A percentile compares a stretch with the other conserved stretches of the same genome.
phyloP scores from a whole-genome alignment of 1,140 invertebrate genomes.

The Goniozus legneri region DNA sequence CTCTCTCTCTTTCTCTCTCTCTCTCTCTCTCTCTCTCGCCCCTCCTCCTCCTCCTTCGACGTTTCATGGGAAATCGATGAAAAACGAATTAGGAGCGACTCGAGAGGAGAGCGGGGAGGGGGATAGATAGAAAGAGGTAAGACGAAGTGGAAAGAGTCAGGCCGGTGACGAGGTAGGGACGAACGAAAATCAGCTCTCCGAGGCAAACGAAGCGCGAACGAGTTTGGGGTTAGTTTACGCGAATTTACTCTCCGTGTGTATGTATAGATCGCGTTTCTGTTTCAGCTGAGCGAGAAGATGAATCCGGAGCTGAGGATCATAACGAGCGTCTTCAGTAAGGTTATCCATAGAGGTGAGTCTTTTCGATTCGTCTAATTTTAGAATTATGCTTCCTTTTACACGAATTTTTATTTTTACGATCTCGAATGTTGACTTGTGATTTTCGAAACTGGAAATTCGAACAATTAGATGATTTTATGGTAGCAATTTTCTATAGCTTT shows the following conservation, averaged over 20 bases:
- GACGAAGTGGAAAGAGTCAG: not conserved
- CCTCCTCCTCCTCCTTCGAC: no score
- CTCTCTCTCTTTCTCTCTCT: no score
- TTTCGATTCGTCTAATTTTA: not conserved
- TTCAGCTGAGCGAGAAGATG: conserved; percentile 78
- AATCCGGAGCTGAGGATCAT: conserved; percentile 81
- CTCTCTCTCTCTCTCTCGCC: no score
- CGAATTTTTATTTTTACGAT: no score
- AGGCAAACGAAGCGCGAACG: no score
- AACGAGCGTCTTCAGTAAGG: conserved; percentile 83
- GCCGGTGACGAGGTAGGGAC: no score
- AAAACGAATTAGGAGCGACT: conserved; percentile 36
- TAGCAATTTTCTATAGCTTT: no score
- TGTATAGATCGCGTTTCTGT: conserved; percentile 41
- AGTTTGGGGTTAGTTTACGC: no score
- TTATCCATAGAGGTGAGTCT: conserved; percentile 74
- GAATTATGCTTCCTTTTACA: no score
- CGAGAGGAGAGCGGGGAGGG: not conserved
- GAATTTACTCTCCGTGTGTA: not conserved
- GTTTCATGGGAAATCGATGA: conserved; percentile 42
- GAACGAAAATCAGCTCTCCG: not conserved
- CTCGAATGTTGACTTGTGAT: not conserved
- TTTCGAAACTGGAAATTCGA: no score
- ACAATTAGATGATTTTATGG: no score
- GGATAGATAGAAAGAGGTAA: not conserved